phyloP scores from a whole-genome alignment of 2,113 vertebrate species.

The Peromyscus polionotus region DNA sequence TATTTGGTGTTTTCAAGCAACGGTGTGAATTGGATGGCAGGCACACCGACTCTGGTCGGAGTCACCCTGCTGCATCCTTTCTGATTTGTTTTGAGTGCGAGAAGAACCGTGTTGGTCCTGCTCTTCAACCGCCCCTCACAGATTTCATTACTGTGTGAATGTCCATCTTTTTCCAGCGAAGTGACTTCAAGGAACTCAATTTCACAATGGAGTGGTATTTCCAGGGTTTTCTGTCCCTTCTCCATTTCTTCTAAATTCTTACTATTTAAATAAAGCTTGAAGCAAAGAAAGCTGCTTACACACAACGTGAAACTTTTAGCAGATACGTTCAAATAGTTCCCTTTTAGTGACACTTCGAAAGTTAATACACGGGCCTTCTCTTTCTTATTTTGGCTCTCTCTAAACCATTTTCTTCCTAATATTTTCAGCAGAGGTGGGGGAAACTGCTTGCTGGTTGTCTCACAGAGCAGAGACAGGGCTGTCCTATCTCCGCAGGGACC shows the following conservation, averaged over 20 bases:
- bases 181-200: not conserved
- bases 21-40: not conserved
- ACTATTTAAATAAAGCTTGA: not conserved
- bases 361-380: not conserved
- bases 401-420: not conserved
- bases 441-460: not conserved
- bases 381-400: not conserved
- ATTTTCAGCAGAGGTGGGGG: not conserved
- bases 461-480: not conserved
- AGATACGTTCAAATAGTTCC: not conserved
- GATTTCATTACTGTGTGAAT: not conserved
- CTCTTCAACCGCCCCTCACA: not conserved
- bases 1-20: conserved; percentile 19
- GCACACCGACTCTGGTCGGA: not conserved
- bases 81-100: not conserved
- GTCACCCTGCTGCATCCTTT: not conserved
- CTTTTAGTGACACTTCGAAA: not conserved
- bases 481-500: not conserved
- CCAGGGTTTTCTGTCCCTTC: not conserved
- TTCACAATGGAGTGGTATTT: not conserved
- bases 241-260: not conserved
- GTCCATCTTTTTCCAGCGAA: not conserved
- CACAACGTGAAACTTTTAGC: not conserved
- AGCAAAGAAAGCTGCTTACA: not conserved
- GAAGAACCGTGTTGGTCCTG: not conserved